These are phyloP conservation scores for Eupithecia subfuscata DNA, from an alignment of 2,888 invertebrate species.

Conservation along the genomic window DNA sequence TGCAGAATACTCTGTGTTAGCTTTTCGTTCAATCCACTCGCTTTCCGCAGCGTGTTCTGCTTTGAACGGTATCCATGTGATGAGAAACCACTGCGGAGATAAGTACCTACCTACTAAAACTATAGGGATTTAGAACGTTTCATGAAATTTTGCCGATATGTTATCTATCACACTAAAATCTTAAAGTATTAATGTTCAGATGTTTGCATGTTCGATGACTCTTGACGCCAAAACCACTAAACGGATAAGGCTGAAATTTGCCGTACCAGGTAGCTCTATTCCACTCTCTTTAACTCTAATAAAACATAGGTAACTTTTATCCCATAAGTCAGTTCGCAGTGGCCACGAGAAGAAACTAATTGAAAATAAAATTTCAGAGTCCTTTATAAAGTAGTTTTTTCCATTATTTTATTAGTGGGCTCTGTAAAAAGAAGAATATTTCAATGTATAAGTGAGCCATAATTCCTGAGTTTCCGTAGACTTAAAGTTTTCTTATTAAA, in stretches of 20 bases:
- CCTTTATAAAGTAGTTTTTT: background rate
- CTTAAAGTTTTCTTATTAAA: slow-evolving; percentile 12
- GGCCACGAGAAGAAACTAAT: background rate
- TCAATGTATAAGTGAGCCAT: background rate
- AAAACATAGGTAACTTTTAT: too few species aligned
- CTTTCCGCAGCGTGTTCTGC: background rate
- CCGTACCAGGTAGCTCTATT: too few species aligned
- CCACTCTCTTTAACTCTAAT: too few species aligned
- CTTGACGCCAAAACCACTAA: too few species aligned
- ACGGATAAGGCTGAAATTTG: too few species aligned
- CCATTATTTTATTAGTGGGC: background rate
- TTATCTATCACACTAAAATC: background rate
- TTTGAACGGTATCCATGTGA: background rate
- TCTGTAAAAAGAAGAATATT: background rate
- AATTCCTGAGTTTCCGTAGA: background rate
- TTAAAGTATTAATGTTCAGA: too few species aligned
- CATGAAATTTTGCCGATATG: background rate
- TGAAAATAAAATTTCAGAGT: background rate
- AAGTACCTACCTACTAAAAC: background rate
- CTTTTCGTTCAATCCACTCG: slow-evolving; percentile 7
- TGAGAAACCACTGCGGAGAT: background rate
- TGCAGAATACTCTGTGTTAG: slow-evolving; percentile 14
- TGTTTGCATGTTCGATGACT: too few species aligned
- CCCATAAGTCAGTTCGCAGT: too few species aligned
- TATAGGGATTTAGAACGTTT: background rate